Base-by-base conservation (phyloP, 2,797 vertebrate genomes). In the Channa striata region DNA sequence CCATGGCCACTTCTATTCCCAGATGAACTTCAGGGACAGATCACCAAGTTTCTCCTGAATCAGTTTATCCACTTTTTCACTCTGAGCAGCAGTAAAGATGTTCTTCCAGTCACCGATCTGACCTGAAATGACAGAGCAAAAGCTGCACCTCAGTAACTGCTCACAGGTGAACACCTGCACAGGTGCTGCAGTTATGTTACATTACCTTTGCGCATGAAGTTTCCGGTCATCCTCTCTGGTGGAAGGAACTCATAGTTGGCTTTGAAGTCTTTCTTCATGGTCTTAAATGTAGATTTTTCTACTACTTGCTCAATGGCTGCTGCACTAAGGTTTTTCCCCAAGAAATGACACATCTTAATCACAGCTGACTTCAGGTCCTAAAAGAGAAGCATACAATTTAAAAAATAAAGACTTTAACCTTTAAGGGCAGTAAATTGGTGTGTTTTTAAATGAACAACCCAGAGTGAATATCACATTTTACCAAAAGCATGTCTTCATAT, bases 51-150 rank as follows among this genome's bases (percentile, higher is more conserved):
- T 83, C 70, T 92, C 86, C 61, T 72, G 50, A 47, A 89, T 77
- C 7, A 86, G 8, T n/a, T 17, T 63, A 62, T 93, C 87, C 33
- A 91, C 74, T 68, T 67, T 84, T 59, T 92, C 72, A 17, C 74
- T 93, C 73, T 92, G 91, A 60, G 78, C 77, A 2, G 66, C 77
- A 8, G 50, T 90, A 2, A 92, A 83, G 11, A 2, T 63, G 75
- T 86, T 92, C 59, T 92, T 93, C 91, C 93, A 92, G 61, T 93
- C 90, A 49, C 87, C 89, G 0, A 90, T 64, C 17, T 69, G 68
- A 12, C 89, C 90, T 92, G 73, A 8, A 67, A 60, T 14, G 0
- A 21, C 40, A 48, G 33, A 9, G 2, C 0, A 20, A 21, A 2
- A 23, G 8, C 10, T 36, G 2, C 0, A 14, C 13, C 11, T 11